Evolutionary conservation across 2,888 invertebrate genomes (phyloP).

Genomic region (Trissolcus brochymenae): DNA sequence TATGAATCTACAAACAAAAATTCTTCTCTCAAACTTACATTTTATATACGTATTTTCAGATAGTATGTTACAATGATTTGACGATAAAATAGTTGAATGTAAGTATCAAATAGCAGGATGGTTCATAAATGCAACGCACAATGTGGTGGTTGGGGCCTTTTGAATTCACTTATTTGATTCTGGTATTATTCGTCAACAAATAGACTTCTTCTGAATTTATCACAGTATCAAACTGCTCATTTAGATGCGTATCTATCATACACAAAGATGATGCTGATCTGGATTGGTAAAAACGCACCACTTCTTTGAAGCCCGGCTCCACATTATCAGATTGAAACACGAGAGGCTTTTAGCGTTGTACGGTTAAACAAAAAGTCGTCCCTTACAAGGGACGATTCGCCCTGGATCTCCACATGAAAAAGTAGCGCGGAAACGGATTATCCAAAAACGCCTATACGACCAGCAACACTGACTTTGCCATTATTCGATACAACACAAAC

Average conservation of each 20-base stretch:
- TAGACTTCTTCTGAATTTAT: constrained; percentile 21
- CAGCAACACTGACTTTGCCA: constrained; percentile 51
- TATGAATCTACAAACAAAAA: no score
- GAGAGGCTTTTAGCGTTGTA: constrained; percentile 49
- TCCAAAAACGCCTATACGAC: constrained; percentile 42
- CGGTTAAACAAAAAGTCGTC: constrained; percentile 57
- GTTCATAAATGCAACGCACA: not conserved
- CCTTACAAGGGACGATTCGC: constrained; percentile 29
- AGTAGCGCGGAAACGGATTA: constrained; percentile 61
- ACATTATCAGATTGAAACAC: constrained; percentile 53
- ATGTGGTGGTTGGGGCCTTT: constrained; percentile 1
- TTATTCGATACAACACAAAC: constrained; percentile 52
- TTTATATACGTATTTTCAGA: no score
- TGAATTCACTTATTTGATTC: constrained; percentile 14
- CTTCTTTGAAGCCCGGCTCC: constrained; percentile 41
- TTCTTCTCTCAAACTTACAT: no score
- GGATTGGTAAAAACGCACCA: constrained; percentile 27
- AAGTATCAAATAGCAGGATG: no score
- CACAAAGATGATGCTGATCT: constrained; percentile 40
- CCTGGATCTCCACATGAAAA: constrained; percentile 14
- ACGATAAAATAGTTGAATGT: no score
- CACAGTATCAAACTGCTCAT: constrained; percentile 35
- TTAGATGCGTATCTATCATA: constrained; percentile 41
- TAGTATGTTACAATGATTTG: no score
- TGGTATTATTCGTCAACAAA: constrained; percentile 21